Percentiles rank a stretch among this genome's conserved stretches.
These are phyloP conservation scores for Poecilia picta DNA, from an alignment of 2,797 vertebrate genomes.

Conservation along the genomic window DNA sequence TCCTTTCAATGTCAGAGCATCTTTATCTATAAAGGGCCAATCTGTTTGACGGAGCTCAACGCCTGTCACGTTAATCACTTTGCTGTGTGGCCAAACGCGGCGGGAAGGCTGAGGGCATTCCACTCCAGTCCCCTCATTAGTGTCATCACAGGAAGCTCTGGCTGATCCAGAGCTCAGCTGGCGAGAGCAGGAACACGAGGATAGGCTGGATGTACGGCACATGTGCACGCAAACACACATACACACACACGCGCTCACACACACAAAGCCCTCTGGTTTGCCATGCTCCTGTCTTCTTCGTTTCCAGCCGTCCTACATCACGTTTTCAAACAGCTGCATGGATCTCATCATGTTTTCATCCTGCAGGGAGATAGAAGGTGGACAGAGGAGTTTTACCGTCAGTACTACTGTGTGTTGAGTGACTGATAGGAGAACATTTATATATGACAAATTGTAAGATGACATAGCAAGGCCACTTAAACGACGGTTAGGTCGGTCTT, in stretches of 20 bases:
- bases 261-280: conserved; percentile 44
- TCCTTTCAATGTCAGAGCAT: conserved; percentile 31
- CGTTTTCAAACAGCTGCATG: conserved; percentile 97
- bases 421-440: not conserved
- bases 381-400: conserved; percentile 20
- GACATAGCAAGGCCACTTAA: not conserved
- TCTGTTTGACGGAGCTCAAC: conserved; percentile 23
- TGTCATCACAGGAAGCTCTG: conserved; percentile 37
- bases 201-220: conserved; percentile 59
- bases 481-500: not conserved
- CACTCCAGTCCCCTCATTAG: conserved; percentile 40
- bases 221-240: conserved; percentile 30
- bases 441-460: not conserved
- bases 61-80: conserved; percentile 43
- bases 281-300: conserved; percentile 20
- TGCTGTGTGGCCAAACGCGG: conserved; percentile 27
- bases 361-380: conserved; percentile 70
- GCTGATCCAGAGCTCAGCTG: conserved; percentile 40
- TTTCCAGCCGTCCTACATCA: conserved; percentile 83
- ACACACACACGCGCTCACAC: not conserved
- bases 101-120: conserved; percentile 29
- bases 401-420: not conserved
- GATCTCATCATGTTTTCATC: conserved; percentile 98
- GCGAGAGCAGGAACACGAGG: conserved; percentile 34
- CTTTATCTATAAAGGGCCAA: conserved; percentile 34